Evolutionary conservation across 92 coral and sea anemone species (phyloP), one percentile per base, ranked within the genome.

Genomic region (Galaxea fascicularis): DNA sequence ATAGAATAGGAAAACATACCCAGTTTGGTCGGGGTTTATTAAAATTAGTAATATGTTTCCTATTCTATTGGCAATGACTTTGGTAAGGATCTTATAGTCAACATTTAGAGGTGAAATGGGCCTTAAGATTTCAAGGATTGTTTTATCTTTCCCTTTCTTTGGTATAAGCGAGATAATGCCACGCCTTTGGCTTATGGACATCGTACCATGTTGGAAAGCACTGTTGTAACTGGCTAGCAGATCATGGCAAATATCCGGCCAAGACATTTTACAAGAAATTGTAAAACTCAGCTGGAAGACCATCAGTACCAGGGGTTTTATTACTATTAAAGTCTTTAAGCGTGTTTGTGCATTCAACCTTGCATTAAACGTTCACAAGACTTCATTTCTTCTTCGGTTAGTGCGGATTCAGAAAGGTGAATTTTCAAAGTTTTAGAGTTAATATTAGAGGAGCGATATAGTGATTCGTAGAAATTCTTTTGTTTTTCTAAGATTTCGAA

Each of bases 21-120:
- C 73, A 3, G 73, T 41, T 68, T 68, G 73, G 16, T 68, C 73
- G 31, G 73, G 51, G 73, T 68, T 68, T 68, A 39, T 68, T 68
- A 68, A 35, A 9, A 24, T 68, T 68, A 51, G 73, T 51, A 68
- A 31, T 9, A 35, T 51, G 45, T 68, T 68, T 18, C 15, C 47
- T n/a, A n/a, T n/a, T n/a, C n/a, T n/a, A n/a, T n/a, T n/a, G n/a
- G n/a, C n/a, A n/a, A n/a, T n/a, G n/a, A n/a, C n/a, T n/a, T n/a
- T n/a, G n/a, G n/a, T n/a, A n/a, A n/a, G n/a, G n/a, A n/a, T n/a
- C n/a, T n/a, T n/a, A n/a, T n/a, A n/a, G n/a, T n/a, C n/a, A n/a
- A n/a, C n/a, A n/a, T n/a, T n/a, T n/a, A n/a, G n/a, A 8, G 17
- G 15, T 29, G 71, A 65, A 29, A 65, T 65, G 71, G 71, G 71